Percentiles rank a stretch among this genome's conserved stretches.
These are phyloP conservation scores for Dipodomys spectabilis DNA, from an alignment of 2,113 vertebrate species.

Conservation along the genomic window DNA sequence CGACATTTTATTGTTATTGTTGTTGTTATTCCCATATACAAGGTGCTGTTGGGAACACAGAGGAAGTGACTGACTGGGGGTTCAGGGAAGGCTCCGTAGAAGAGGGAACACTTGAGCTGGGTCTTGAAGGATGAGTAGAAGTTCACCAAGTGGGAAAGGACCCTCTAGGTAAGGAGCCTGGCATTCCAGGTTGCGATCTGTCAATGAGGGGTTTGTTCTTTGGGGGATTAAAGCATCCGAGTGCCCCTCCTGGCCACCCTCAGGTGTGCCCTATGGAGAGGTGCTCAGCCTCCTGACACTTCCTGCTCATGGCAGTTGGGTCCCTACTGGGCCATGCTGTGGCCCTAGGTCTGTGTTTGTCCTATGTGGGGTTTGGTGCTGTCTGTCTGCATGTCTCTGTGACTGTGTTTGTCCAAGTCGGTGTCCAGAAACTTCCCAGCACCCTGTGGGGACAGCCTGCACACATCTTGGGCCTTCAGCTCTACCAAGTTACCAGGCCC, in stretches of 20 bases:
- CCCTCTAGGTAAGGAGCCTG: slow-evolving; percentile 82
- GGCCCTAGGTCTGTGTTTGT: slow-evolving; percentile 60
- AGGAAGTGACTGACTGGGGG: slow-evolving; percentile 83
- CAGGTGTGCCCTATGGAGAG: not conserved
- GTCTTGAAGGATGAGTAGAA: slow-evolving; percentile 84
- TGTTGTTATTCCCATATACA: slow-evolving; percentile 82
- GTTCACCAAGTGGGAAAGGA: slow-evolving; percentile 84
- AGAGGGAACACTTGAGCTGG: slow-evolving; percentile 84
- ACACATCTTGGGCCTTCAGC: not conserved
- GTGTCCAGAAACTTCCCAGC: not conserved
- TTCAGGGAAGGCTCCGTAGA: slow-evolving; percentile 83
- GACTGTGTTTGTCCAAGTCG: not conserved
- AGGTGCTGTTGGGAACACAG: slow-evolving; percentile 84
- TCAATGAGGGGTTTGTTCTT: slow-evolving; percentile 75
- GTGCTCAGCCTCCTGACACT: not conserved
- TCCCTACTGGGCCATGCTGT: not conserved
- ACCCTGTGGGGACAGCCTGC: not conserved
- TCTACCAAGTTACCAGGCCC: not conserved
- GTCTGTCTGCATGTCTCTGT: slow-evolving; percentile 75
- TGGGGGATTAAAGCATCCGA: slow-evolving; percentile 45
- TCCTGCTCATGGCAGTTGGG: not conserved
- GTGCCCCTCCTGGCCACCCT: slow-evolving; percentile 3
- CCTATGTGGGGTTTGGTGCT: slow-evolving; percentile 45
- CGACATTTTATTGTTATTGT: slow-evolving; percentile 73
- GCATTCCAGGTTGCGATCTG: slow-evolving; percentile 64